Evolutionary conservation across 1,140 invertebrate genomes (phyloP).

Genomic region (Conus betulinus): DNA sequence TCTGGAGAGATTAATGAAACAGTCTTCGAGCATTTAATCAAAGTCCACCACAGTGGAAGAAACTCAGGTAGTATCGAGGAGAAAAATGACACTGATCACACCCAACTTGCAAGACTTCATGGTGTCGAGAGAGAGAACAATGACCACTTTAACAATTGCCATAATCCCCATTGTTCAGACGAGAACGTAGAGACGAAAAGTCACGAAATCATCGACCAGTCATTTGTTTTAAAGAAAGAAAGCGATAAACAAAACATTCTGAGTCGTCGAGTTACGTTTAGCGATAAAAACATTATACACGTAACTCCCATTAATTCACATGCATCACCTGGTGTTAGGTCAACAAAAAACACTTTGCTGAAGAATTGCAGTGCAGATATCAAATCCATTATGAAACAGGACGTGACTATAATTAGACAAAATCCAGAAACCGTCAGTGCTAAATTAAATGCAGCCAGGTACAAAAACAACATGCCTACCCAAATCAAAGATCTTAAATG

Average conservation of each 20-base stretch:
- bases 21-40: not conserved
- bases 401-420: not conserved
- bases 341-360: not conserved
- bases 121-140: not conserved
- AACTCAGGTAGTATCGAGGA: not conserved
- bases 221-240: not conserved
- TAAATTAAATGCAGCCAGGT: not conserved
- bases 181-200: not conserved
- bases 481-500: not conserved
- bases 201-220: not conserved
- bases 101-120: not conserved
- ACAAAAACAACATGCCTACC: not conserved
- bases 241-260: not conserved
- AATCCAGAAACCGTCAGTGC: not conserved
- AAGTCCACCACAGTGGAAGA: not conserved
- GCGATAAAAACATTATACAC: not conserved
- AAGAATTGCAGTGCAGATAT: not conserved
- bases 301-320: not conserved
- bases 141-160: not conserved
- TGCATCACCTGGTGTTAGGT: not conserved
- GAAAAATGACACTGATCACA: not conserved
- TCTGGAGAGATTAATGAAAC: not conserved
- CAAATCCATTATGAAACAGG: not conserved
- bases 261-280: not conserved
- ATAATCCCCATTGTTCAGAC: not conserved